Evolutionary conservation across 1,140 invertebrate genomes (phyloP), one percentile per base, ranked within the genome.

Genomic region (Psilanteris sp.): DNA sequence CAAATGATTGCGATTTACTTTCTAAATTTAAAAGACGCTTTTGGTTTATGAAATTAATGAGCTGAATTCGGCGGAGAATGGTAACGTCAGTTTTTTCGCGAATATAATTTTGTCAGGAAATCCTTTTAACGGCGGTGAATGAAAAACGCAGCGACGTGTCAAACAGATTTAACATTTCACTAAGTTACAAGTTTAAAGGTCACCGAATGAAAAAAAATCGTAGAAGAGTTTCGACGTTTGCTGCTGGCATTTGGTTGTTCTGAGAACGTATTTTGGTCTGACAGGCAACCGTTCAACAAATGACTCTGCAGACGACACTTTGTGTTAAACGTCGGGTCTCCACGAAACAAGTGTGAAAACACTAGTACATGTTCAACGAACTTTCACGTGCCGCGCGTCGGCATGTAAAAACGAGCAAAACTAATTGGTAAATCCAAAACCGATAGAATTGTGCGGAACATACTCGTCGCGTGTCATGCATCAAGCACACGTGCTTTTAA

Each of bases 241-340:
- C 18, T 24, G 32, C 9, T 67, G 74, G 43, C 67, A 66, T 77
- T 72, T 77, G 9, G 27, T 43, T 36, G 37, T 72, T 72, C 67
- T 72, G 61, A 77, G 66, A 71, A 71, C 36, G 48, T 54, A 61
- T 77, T 72, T 72, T 62, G 10, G 66, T 52, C 54, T 77, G 74
- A 77, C 74, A 77, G 34, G 39, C 29, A 50, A 13, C 48, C 36
- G 31, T 41, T 43, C 43, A 76, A 76, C 64, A 68, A 76, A 64
- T 76, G 36, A 71, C 54, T 59, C 74, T 77, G 67, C 62, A 61
- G 67, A 71, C 67, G 67, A 77, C 74, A 71, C 67, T 72, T 77
- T 71, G 61, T 70, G 46, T 71, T 67, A 77, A 77, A 71, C 61
- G 59, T 68, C 54, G 64, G 50, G 34, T 64, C 36, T 41, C 48